Conservation (phyloP, 2,888 invertebrate species). For the Brachyopa scutellaris region DNA sequence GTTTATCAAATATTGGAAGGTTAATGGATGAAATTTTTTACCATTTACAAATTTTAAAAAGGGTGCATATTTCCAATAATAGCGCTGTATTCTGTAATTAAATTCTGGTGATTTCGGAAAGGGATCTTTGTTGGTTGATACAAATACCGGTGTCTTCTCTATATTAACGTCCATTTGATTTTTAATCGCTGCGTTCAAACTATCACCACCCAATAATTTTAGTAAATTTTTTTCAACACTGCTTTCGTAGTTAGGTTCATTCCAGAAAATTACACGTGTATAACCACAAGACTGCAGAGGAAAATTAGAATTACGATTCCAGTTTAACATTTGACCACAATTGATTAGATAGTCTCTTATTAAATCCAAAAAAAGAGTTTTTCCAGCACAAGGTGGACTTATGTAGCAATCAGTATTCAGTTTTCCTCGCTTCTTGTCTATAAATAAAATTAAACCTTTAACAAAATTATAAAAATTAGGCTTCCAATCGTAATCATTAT, state of each 20-base stretch:
- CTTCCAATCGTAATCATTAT: not conserved
- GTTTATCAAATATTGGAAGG: no score
- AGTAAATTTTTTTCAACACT: not conserved
- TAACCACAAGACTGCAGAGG: no score
- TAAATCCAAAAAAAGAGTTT: not conserved
- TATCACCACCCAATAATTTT: not conserved
- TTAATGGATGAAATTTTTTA: no score
- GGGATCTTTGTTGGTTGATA: not conserved
- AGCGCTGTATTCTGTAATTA: not conserved
- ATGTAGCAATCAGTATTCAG: not conserved
- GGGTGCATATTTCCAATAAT: not conserved
- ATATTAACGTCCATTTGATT: constrained; percentile 10
- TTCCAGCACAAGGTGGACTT: constrained; percentile 7
- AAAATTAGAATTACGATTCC: constrained; percentile 3
- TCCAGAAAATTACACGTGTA: no score
- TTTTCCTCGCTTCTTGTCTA: not conserved
- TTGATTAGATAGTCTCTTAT: constrained; percentile 2
- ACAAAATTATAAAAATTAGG: not conserved
- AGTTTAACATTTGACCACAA: constrained; percentile 10
- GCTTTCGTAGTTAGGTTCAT: not conserved
- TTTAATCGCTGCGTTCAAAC: not conserved
- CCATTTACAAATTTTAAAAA: no score
- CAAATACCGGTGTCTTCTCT: not conserved
- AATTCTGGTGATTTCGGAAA: constrained; percentile 9
- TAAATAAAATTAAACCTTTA: constrained; percentile 3